Evolutionary conservation across 2,888 invertebrate species (phyloP), one percentile per base, ranked within the genome.

Genomic region (Ashinkailepas kermadecensis): DNA sequence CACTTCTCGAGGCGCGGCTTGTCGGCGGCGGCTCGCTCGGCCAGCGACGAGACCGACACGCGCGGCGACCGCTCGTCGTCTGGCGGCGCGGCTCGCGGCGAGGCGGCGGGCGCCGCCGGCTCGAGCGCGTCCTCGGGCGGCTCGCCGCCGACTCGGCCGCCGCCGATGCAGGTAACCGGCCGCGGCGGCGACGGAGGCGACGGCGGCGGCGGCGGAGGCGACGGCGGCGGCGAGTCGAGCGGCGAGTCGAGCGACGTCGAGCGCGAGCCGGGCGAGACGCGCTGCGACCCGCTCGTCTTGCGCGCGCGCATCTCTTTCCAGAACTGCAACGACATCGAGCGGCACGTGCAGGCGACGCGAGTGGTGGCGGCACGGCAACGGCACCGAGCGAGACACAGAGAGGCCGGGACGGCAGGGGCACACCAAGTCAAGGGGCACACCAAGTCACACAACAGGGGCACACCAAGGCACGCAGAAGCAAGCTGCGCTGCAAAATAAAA

Each of bases 1-100:
- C 92, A 92, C 88, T 94, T 94, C 88, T 94, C 94, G 81, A 94
- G 88, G 84, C 91, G 90, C 1, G 92, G 92, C 59, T 90, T 87
- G 79, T 87, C 87, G 64, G 85, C 84, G 58, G 84, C 82, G 74
- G 83, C 81, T 21, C 83, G 58, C 21, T 70, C 80, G 2, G 64
- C 62, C 74, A 56, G 54, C 10, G 74, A 74, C 2, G 74, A 56
- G 21, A 74, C 74, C 9, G 65, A 64, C 62, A 62, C 12, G 12
- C 39, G 62, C 10, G 39, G 25, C 54, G 23, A 23, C 54, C 74
- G 1, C 12, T 18, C 54, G 13, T 13, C 25, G 25, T 39, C 25
- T 1, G 74, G 74, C 54, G 54, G 39, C 59, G 62, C 58, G 65
- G 67, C 7, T 23, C 59, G 62, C 58, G 65, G 78, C 7, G 74